Base-by-base conservation (phyloP, 2,797 vertebrate species). In the Sarcoramphus papa region DNA sequence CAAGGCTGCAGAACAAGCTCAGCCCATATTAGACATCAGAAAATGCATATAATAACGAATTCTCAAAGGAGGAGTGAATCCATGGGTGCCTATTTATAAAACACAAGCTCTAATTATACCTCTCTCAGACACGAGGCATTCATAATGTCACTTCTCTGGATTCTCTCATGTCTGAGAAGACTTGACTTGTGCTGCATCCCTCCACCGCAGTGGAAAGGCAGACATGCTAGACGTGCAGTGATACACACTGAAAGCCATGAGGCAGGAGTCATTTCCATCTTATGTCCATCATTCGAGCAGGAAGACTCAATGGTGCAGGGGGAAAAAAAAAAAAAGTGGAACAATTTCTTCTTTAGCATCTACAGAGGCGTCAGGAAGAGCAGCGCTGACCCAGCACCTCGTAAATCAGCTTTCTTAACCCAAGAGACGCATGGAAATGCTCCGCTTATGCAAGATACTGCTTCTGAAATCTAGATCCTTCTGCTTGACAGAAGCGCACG, bases 251-350 rank as follows among this genome's bases (percentile, higher is more conserved):
- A 24, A 35, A 51, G 7, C 28, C 37, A 4, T 0, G 3, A 47
- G 73, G 23, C 50, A 68, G 20, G 22, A 65, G 27, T 5, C 1
- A 5, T 20, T n/a, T 2, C 73, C 54, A 28, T 14, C 33, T 8
- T 3, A 0, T 0, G 0, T 40, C 84, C 81, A 47, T 8, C 33
- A 2, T 4, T 12, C 0, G 0, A 67, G 30, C 56, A 45, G 54
- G 22, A 27, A n/a, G 23, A 41, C 43, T 19, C 70, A 54, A 6
- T 20, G 37, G 25, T 3, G 28, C 10, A 18, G 59, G n/a, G 15
- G 2, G 4, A 3, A 5, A 31, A 14, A 19, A 30, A 43, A 43
- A 73, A 72, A 35, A 14, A 5, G 62, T 37, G 14, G 45, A 50
- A 48, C 7, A 22, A 22, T 50, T 53, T n/a, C 64, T 41, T 16